phyloP scores from a whole-genome alignment of 2,888 invertebrate genomes.

The Cremastinae sp. region DNA sequence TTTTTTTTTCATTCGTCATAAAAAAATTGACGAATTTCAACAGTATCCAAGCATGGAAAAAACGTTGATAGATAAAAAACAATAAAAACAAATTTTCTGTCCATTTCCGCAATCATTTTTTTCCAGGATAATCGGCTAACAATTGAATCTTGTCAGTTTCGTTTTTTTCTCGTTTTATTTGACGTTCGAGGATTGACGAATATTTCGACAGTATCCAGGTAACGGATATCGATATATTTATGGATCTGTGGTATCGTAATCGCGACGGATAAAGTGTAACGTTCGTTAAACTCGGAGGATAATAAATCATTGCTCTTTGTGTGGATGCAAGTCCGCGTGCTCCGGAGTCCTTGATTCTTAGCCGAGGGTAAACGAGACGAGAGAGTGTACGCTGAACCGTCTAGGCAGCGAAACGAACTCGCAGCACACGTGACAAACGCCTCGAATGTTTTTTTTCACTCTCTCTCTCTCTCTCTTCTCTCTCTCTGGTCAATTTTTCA shows the following conservation, averaged over 20 bases:
- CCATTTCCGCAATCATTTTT: no score
- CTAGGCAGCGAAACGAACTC: constrained; percentile 2
- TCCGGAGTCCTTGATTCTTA: constrained; percentile 59
- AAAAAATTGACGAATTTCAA: no score
- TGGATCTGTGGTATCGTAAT: constrained; percentile 35
- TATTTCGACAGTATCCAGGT: constrained; percentile 3
- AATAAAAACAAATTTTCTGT: no score
- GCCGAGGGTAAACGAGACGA: constrained; percentile 48
- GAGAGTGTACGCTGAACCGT: background rate
- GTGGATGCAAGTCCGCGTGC: constrained; percentile 51
- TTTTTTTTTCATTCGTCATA: no score
- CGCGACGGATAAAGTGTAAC: constrained; percentile 26
- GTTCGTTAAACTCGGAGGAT: constrained; percentile 51
- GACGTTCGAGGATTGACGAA: constrained; percentile 20
- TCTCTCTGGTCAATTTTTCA: no score
- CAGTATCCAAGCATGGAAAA: no score
- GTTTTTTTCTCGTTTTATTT: no score
- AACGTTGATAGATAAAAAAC: no score
- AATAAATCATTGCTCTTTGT: constrained; percentile 43
- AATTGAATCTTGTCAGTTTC: no score
- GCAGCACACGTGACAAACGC: constrained; percentile 55
- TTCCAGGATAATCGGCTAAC: no score
- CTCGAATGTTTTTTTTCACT: constrained; percentile 26
- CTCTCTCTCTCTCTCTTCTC: no score
- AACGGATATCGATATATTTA: constrained; percentile 29